A percentile compares a stretch with the other conserved stretches of the same genome.
These are phyloP conservation scores for Rhinella marina DNA, from an alignment of 2,797 vertebrate species.

Conservation along the genomic window DNA sequence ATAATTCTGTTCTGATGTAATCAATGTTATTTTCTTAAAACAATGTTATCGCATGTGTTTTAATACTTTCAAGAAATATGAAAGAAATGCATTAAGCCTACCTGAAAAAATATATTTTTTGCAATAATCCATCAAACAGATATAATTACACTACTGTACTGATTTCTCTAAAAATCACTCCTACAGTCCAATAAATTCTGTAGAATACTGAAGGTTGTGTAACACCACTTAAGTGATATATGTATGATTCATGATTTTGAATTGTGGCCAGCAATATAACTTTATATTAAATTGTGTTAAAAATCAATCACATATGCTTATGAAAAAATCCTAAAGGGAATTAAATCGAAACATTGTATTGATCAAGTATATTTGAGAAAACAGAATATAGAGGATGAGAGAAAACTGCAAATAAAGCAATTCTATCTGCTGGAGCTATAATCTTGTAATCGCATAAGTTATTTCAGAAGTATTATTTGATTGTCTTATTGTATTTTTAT, in stretches of 20 bases:
- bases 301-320: constrained; percentile 23
- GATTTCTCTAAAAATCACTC: neutral
- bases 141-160: neutral
- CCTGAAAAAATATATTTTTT: neutral
- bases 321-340: constrained; percentile 10
- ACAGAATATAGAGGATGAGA: neutral
- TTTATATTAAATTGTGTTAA: constrained; percentile 20
- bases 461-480: neutral
- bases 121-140: neutral
- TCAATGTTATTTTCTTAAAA: neutral
- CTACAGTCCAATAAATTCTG: neutral
- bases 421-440: neutral
- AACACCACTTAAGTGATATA: neutral
- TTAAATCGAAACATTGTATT: constrained; percentile 15
- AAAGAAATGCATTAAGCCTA: neutral
- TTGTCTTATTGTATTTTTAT: neutral
- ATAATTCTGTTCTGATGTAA: neutral
- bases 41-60: neutral
- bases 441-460: neutral
- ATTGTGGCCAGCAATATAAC: neutral
- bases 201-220: neutral
- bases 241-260: neutral
- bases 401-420: neutral
- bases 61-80: neutral
- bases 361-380: neutral